Percentiles rank a stretch among this genome's conserved stretches.
Evolutionary conservation across 2,888 invertebrate genomes (phyloP).

Genomic region (Portevinia maculata): DNA sequence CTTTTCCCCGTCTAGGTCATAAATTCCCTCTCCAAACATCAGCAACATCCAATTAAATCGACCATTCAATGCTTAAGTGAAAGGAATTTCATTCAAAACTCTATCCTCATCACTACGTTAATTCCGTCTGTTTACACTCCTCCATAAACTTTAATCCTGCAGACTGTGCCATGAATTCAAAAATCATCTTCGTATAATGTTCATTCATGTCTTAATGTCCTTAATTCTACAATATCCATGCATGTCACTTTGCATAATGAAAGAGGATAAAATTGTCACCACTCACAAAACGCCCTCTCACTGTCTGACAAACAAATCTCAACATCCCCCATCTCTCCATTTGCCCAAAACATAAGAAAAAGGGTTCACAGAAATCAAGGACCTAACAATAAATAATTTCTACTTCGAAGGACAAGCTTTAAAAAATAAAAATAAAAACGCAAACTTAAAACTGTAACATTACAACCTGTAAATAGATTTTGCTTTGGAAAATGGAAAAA

Average conservation of each 20-base stretch:
- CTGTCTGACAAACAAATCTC: neutral
- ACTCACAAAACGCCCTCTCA: neutral
- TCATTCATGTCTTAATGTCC: constrained; percentile 16
- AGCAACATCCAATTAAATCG: neutral
- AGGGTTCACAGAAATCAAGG: neutral
- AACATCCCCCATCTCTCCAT: neutral
- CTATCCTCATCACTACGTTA: neutral
- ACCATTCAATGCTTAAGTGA: neutral
- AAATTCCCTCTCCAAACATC: neutral
- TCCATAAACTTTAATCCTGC: constrained; percentile 4
- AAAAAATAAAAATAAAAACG: neutral
- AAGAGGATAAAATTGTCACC: constrained; percentile 19
- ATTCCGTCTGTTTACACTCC: neutral
- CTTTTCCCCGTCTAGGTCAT: too few relatives aligned
- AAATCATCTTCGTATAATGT: constrained; percentile 24
- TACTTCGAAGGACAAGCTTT: neutral
- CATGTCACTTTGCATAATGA: constrained; percentile 35
- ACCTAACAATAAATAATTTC: neutral
- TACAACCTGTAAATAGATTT: neutral
- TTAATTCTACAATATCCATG: constrained; percentile 7
- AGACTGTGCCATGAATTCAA: constrained; percentile 3
- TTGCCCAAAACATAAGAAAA: neutral
- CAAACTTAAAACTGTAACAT: constrained; percentile 7
- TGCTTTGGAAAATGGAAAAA: neutral
- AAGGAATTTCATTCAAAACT: neutral